These are phyloP conservation scores for Euplexia lucipara DNA, from an alignment of 2,888 invertebrate species.

Conservation along the genomic window DNA sequence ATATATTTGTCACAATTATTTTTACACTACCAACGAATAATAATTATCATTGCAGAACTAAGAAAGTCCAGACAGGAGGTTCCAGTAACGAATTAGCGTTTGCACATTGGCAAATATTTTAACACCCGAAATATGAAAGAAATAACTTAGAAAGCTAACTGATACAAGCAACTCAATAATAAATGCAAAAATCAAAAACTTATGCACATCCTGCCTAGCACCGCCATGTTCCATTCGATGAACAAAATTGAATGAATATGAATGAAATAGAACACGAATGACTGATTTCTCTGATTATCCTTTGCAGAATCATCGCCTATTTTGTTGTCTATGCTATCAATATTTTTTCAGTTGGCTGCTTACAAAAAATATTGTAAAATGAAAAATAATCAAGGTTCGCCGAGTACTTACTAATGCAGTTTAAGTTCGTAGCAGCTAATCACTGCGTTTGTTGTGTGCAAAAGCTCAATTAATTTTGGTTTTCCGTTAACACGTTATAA, in stretches of 20 bases:
- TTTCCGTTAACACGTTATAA: too few relatives aligned
- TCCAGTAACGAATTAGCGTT: slow-evolving; percentile 64
- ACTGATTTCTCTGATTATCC: slow-evolving; percentile 40
- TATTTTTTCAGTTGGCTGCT: slow-evolving; percentile 18
- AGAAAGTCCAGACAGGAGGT: slow-evolving; percentile 72
- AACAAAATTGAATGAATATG: slow-evolving; percentile 68
- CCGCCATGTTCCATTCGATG: slow-evolving; percentile 88
- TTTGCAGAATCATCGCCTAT: slow-evolving; percentile 55
- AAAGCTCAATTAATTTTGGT: too few relatives aligned
- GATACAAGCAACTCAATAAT: slow-evolving; percentile 77
- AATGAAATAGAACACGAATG: slow-evolving; percentile 65
- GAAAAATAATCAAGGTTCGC: neutral
- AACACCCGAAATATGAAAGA: slow-evolving; percentile 69
- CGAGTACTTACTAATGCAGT: too few relatives aligned
- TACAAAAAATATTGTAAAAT: slow-evolving; percentile 1
- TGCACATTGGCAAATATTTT: slow-evolving; percentile 67
- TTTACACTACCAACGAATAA: slow-evolving; percentile 90
- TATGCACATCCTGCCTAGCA: slow-evolving; percentile 89
- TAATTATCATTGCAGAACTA: slow-evolving; percentile 88
- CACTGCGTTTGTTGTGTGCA: too few relatives aligned
- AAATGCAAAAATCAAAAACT: slow-evolving; percentile 86
- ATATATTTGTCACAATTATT: slow-evolving; percentile 90
- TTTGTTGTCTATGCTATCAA: slow-evolving; percentile 52
- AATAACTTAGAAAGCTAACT: slow-evolving; percentile 69
- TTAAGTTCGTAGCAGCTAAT: too few relatives aligned